Conservation (phyloP, 2,797 vertebrate genomes). For the Galago senegalensis region DNA sequence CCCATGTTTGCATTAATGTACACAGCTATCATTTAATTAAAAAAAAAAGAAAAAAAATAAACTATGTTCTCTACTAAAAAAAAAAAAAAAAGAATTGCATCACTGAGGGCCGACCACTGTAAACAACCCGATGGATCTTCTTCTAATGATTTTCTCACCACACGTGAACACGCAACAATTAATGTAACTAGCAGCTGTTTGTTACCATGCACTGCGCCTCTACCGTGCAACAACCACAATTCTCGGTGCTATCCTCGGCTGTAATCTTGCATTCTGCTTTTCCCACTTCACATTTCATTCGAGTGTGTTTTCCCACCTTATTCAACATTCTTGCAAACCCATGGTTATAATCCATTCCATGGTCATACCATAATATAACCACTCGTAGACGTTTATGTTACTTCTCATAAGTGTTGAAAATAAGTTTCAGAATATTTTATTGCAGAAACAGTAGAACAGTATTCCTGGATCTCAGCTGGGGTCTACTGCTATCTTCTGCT, state of each 20-base stretch:
- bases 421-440: slow-evolving; percentile 16
- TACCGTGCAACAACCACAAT: background rate
- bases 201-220: background rate
- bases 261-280: background rate
- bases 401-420: slow-evolving; percentile 39
- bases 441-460: background rate
- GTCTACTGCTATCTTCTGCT: background rate
- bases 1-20: no score
- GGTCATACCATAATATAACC: background rate
- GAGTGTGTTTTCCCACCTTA: background rate
- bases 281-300: background rate
- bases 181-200: slow-evolving; percentile 38
- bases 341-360: background rate
- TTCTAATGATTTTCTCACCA: background rate
- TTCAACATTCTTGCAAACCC: slow-evolving; percentile 34
- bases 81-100: background rate
- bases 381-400: background rate
- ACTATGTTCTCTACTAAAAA: no score
- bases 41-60: no score
- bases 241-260: background rate
- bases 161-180: background rate
- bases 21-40: no score
- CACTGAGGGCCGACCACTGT: background rate
- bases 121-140: background rate
- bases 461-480: background rate